Percentiles rank a stretch among this genome's conserved stretches.
phyloP scores from a whole-genome alignment of 2,797 vertebrate genomes.

The Geotrypetes seraphini region DNA sequence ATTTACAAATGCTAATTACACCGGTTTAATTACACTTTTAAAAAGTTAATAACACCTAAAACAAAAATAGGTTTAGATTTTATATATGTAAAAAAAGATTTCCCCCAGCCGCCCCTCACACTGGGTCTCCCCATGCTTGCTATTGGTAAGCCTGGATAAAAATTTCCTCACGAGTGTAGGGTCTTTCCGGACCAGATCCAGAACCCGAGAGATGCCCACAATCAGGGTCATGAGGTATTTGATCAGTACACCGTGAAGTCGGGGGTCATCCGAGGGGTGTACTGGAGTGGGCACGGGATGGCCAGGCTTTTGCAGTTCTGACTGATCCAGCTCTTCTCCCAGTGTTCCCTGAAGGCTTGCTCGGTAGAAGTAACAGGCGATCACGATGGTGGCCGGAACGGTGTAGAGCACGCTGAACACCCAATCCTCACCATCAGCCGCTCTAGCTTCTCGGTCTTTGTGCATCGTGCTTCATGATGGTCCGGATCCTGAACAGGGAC shows the following conservation, averaged over 20 bases:
- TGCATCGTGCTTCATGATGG: slow-evolving; percentile 96
- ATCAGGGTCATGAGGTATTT: slow-evolving; percentile 98
- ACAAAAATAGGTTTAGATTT: slow-evolving; percentile 44
- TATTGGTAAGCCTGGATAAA: slow-evolving; percentile 81
- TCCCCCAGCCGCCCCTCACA: no score
- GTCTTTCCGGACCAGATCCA: slow-evolving; percentile 99
- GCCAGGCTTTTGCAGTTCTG: slow-evolving; percentile 85
- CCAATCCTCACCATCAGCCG: slow-evolving; percentile 88
- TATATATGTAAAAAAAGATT: slow-evolving; percentile 44
- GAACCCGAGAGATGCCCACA: slow-evolving; percentile 94
- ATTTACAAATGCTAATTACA: slow-evolving; percentile 91
- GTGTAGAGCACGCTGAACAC: slow-evolving; percentile 96
- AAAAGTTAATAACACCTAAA: slow-evolving; percentile 51
- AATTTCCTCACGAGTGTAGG: slow-evolving; percentile 93
- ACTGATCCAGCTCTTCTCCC: slow-evolving; percentile 89
- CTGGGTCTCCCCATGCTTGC: slow-evolving; percentile 86
- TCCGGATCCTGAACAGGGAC: slow-evolving; percentile 90
- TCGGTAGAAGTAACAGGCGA: slow-evolving; percentile 96
- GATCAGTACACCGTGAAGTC: slow-evolving; percentile 98
- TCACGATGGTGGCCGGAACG: slow-evolving; percentile 89
- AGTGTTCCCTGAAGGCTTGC: slow-evolving; percentile 88
- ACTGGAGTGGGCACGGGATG: slow-evolving; percentile 81
- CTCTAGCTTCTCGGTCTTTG: slow-evolving; percentile 93
- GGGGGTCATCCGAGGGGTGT: slow-evolving; percentile 77
- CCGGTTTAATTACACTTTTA: slow-evolving; percentile 75